Evolutionary conservation across 2,797 vertebrate species (phyloP).

Genomic region (Argya squamiceps): DNA sequence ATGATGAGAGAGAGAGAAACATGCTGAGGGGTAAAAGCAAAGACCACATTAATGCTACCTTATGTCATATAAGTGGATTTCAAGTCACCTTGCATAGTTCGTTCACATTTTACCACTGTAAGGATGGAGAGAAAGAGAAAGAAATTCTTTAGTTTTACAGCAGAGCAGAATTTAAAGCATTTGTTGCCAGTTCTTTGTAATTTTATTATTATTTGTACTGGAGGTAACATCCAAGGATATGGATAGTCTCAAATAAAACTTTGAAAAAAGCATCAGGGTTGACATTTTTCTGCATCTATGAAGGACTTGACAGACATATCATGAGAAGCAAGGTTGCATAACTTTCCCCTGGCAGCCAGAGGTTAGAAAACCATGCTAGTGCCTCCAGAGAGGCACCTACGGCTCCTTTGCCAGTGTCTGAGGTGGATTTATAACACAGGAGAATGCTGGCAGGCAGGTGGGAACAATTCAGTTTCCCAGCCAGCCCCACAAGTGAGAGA

Average conservation of each 20-base stretch:
- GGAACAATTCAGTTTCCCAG: neutral
- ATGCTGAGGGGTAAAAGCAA: neutral
- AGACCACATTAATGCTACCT: neutral
- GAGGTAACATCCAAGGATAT: neutral
- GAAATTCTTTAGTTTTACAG: neutral
- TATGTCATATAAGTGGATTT: neutral
- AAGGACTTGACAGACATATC: neutral
- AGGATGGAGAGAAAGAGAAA: neutral
- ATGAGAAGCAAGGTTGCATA: neutral
- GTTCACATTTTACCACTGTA: neutral
- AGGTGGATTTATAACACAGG: neutral
- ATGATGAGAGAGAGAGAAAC: neutral
- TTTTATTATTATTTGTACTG: neutral
- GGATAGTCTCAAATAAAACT: neutral
- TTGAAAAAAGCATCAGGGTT: neutral
- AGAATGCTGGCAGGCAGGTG: neutral
- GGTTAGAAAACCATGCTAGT: neutral
- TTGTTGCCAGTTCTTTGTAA: neutral
- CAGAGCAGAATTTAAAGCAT: neutral
- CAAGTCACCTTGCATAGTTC: neutral
- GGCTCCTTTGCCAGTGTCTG: fast-evolving
- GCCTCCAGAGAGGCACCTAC: neutral
- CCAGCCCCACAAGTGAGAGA: neutral
- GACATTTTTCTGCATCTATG: neutral
- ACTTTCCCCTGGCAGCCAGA: neutral